Conservation (phyloP, 2,113 vertebrate species). For the Tylochromis polylepis region DNA sequence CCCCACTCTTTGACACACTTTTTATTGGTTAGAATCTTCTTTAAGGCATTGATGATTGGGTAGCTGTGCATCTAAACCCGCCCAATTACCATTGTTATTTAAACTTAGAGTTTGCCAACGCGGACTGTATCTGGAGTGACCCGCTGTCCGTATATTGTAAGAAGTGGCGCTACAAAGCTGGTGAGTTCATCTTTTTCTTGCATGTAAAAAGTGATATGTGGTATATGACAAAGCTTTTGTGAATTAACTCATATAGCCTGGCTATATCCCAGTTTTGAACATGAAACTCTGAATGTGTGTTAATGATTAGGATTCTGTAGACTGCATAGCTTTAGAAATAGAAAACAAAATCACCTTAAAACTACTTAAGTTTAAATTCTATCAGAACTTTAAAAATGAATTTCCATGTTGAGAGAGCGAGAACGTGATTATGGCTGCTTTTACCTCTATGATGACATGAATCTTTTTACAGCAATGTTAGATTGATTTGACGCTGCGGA, state of each 20-base stretch:
- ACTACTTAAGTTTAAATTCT: neutral
- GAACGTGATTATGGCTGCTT: neutral
- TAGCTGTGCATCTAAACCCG: neutral
- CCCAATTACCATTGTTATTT: conserved; percentile 39
- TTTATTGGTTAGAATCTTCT: conserved; percentile 15
- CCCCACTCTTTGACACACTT: neutral
- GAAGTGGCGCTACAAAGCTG: neutral
- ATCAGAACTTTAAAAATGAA: neutral
- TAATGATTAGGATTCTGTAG: no score
- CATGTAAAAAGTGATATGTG: neutral
- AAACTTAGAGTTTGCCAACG: conserved; percentile 63
- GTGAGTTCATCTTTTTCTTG: conserved; percentile 18
- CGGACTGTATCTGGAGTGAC: neutral
- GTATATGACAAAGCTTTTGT: neutral
- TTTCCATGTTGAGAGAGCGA: neutral
- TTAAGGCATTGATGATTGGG: conserved; percentile 17
- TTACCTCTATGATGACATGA: neutral
- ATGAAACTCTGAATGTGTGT: no score
- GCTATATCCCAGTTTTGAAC: no score
- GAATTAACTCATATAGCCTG: neutral
- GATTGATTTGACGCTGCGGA: neutral
- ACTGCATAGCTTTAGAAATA: no score
- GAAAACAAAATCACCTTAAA: no score
- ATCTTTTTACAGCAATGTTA: neutral
- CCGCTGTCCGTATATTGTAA: no score